Conservation (phyloP, 1,140 invertebrate genomes). For the Helicorthomorpha holstii region DNA sequence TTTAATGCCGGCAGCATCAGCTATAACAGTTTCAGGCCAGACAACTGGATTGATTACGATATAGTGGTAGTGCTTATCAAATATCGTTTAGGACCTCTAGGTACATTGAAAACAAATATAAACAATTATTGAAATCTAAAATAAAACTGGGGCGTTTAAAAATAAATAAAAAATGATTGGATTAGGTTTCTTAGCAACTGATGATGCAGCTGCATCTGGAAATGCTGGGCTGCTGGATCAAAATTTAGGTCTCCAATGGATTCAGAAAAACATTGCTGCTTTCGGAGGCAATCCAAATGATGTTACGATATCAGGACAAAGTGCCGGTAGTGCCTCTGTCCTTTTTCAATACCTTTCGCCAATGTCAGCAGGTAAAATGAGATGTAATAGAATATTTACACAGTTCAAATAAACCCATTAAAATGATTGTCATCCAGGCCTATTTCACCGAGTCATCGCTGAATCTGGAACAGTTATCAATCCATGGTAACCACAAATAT, state of each 20-base stretch:
- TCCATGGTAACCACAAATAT: no score
- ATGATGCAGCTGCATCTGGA: constrained; percentile 20
- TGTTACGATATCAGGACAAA: constrained; percentile 23
- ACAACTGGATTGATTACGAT: not conserved
- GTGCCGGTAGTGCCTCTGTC: constrained; percentile 17
- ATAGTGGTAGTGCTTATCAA: not conserved
- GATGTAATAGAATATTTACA: no score
- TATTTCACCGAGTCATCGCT: constrained; percentile 52
- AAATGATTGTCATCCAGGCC: no score
- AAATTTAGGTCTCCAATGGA: constrained; percentile 21
- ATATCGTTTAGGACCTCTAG: not conserved
- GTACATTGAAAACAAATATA: no score
- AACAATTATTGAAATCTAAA: no score
- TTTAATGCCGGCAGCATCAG: not conserved
- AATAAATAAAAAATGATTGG: no score
- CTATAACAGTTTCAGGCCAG: not conserved
- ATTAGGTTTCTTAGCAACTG: constrained; percentile 24
- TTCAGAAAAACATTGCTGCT: constrained; percentile 26
- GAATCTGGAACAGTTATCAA: constrained; percentile 60
- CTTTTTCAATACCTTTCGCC: not conserved
- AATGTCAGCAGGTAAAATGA: not conserved
- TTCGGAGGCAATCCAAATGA: constrained; percentile 38
- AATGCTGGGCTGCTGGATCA: constrained; percentile 28
- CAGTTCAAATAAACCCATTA: no score
- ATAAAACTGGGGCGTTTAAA: no score